Base-by-base conservation (phyloP, 2,113 vertebrate genomes). In the Elaphurus davidianus region DNA sequence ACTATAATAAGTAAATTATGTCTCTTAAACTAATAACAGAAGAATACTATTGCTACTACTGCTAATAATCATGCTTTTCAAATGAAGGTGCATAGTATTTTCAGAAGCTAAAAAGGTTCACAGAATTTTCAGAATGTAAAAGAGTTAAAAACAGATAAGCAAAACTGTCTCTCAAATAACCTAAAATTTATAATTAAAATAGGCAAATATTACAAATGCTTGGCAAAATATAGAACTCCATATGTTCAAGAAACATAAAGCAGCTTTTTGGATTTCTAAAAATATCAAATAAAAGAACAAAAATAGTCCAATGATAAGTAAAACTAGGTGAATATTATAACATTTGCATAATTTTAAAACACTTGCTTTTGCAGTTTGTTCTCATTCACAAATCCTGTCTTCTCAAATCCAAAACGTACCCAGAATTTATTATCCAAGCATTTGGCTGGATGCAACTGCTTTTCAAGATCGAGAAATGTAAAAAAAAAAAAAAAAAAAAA, bases 21-120 rank as follows among this genome's bases (percentile, higher is more conserved):
- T 90, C 52, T 98, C 95, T 98, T 98, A 90, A 98, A 94, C 50
- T 85, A 95, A 95, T 98, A 97, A 98, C 92, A 91, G 30, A 97
- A 86, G 43, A 98, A 96, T 95, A 94, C 23, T 96, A 33, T 94
- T 97, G 97, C 97, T 98, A 97, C n/a, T 94, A 4, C 96, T 96
- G 52, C 82, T 97, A 98, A 98, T 89, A 98, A 94, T 86, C 78
- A 67, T 87, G 9, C 2, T 93, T 98, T 97, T 97, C 81, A 89
- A 91, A 40, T 92, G n/a, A 64, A 94, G 93, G n/a, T 64, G 1
- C n/a, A 83, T 10, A 5, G 5, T 94, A 86, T 88, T 57, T 90
- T 47, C n/a, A 40, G 10, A 71, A 40, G n/a, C 10, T 71, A 71
- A 23, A 40, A 71, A 71, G 19, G 19, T 71, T 71, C 67, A 71